Evolutionary conservation across 2,888 invertebrate genomes (phyloP).

Genomic region (Sinotaia quadrata): DNA sequence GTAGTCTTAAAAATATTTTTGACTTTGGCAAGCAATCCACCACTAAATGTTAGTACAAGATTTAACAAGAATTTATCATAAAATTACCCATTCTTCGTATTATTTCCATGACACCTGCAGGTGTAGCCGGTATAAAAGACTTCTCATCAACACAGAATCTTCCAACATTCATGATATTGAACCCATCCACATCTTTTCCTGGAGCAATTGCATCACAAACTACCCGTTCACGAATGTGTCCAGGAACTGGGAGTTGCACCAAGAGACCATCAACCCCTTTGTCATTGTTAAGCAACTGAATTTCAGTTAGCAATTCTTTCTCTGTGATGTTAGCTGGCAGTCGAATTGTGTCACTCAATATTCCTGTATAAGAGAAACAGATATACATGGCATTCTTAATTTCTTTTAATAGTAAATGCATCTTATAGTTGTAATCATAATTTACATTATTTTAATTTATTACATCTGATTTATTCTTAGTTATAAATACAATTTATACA

Average conservation of each 20-base stretch:
- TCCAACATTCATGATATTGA: slow-evolving; percentile 87
- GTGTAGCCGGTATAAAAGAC: slow-evolving; percentile 84
- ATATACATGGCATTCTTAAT: too few species aligned
- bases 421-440: too few species aligned
- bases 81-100: slow-evolving; percentile 77
- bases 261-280: slow-evolving; percentile 85
- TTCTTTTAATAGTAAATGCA: too few species aligned
- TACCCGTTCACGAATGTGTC: slow-evolving; percentile 78
- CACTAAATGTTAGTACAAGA: too few species aligned
- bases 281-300: slow-evolving; percentile 80
- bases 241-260: slow-evolving; percentile 83
- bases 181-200: slow-evolving; percentile 92
- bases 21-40: too few species aligned
- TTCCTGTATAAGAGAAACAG: too few species aligned
- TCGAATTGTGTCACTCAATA: slow-evolving; percentile 78
- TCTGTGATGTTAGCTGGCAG: slow-evolving; percentile 78
- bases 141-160: slow-evolving; percentile 73
- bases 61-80: too few species aligned
- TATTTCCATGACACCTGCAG: slow-evolving; percentile 81
- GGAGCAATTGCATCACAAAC: slow-evolving; percentile 86
- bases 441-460: too few species aligned
- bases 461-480: too few species aligned
- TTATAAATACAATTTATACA: too few species aligned
- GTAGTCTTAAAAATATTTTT: too few species aligned
- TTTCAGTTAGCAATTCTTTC: slow-evolving; percentile 77